Conservation (phyloP, 2,888 invertebrate species). For the Aleiodes leptofemur region DNA sequence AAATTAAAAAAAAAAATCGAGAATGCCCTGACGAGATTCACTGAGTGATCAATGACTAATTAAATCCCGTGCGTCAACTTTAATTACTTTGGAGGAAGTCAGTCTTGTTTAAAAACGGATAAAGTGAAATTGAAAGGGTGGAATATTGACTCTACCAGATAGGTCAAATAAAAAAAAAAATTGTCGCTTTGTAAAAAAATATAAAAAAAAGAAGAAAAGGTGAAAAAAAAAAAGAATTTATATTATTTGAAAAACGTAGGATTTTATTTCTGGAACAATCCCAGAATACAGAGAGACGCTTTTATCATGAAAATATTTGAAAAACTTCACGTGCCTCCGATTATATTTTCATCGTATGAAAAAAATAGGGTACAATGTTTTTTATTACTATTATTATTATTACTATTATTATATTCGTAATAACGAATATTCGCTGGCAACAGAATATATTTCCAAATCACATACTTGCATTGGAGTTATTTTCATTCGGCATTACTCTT, state of each 20-base stretch:
- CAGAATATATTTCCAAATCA: not conserved
- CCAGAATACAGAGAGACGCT: slow-evolving; percentile 4
- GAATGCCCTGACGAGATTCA: slow-evolving; percentile 8
- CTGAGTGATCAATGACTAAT: slow-evolving; percentile 30
- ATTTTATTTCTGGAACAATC: slow-evolving; percentile 27
- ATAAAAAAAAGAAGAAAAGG: no score
- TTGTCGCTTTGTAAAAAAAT: not conserved
- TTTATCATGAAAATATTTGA: slow-evolving; percentile 20
- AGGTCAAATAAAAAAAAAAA: not conserved
- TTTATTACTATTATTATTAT: not conserved
- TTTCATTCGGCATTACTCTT: not conserved
- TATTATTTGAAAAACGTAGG: slow-evolving; percentile 12
- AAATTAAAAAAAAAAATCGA: slow-evolving; percentile 18
- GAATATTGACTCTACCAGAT: not conserved
- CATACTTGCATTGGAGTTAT: not conserved
- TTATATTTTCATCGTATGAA: slow-evolving; percentile 12
- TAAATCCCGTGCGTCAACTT: slow-evolving; percentile 26
- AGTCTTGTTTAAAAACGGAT: slow-evolving; percentile 26
- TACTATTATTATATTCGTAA: not conserved
- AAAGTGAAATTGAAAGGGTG: slow-evolving; percentile 4
- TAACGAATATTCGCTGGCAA: not conserved
- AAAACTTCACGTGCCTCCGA: slow-evolving; percentile 25
- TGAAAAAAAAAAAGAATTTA: not conserved
- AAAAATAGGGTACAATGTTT: not conserved
- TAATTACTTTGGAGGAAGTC: slow-evolving; percentile 26